These are phyloP conservation scores for Chaetogeoica ovagalla DNA, from an alignment of 2,888 invertebrate genomes.

Conservation along the genomic window DNA sequence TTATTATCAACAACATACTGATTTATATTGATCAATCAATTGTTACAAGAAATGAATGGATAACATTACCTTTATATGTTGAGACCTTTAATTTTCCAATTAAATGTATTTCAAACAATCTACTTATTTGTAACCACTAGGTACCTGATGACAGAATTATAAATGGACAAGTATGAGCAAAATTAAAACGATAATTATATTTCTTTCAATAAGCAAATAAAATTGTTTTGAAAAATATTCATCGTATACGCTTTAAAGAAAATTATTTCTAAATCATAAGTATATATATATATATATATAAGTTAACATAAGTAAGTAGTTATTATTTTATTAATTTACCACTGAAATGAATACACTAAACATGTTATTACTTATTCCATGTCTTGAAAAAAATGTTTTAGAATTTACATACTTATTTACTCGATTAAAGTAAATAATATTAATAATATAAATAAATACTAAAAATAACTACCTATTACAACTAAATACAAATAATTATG, in stretches of 20 bases:
- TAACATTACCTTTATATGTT: constrained; percentile 35
- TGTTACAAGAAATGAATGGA: constrained; percentile 24
- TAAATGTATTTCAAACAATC: constrained; percentile 36
- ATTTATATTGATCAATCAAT: constrained; percentile 16
- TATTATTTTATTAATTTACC: too few species aligned
- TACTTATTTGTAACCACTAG: constrained; percentile 37
- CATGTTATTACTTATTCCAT: too few species aligned
- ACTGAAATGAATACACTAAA: too few species aligned
- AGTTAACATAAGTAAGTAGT: too few species aligned
- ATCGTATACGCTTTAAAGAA: background rate
- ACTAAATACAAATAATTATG: too few species aligned
- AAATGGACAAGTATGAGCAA: constrained; percentile 35
- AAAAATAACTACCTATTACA: too few species aligned
- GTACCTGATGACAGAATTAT: constrained; percentile 44
- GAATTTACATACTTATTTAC: too few species aligned
- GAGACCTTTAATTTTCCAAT: constrained; percentile 38
- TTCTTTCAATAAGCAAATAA: background rate
- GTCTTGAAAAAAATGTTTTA: too few species aligned
- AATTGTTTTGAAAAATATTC: background rate
- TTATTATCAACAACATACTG: constrained; percentile 22
- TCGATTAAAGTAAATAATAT: too few species aligned
- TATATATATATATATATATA: too few species aligned
- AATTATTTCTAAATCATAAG: background rate
- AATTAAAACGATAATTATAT: constrained; percentile 7
- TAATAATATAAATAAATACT: too few species aligned